Conservation (phyloP, 2,797 vertebrate species). For the Sebastes minor region DNA sequence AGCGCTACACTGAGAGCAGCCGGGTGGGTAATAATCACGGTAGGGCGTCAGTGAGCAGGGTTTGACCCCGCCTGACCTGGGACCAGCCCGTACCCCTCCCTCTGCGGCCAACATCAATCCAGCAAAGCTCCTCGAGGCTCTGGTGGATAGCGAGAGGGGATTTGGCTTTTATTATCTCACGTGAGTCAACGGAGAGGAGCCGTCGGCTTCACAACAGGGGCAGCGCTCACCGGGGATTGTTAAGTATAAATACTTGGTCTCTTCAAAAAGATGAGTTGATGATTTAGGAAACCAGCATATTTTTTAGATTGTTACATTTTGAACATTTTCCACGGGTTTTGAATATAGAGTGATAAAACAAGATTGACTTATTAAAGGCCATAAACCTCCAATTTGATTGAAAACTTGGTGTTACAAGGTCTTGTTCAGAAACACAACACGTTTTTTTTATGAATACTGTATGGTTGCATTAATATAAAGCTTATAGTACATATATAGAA, state of each 20-base stretch:
- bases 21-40: conserved; percentile 29
- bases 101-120: conserved; percentile 61
- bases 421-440: no score
- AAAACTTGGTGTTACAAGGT: no score
- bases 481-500: no score
- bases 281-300: not conserved
- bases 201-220: conserved; percentile 13
- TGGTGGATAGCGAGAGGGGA: conserved; percentile 19
- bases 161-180: conserved; percentile 57
- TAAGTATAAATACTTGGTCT: not conserved
- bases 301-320: not conserved
- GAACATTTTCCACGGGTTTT: not conserved
- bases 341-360: not conserved
- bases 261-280: not conserved
- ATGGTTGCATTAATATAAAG: not conserved
- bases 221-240: not conserved
- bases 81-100: conserved; percentile 47
- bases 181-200: conserved; percentile 25
- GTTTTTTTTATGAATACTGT: no score
- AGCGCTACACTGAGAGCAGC: conserved; percentile 30
- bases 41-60: conserved; percentile 32
- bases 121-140: conserved; percentile 23
- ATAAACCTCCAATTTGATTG: not conserved
- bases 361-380: not conserved
- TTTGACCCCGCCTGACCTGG: conserved; percentile 62